phyloP scores from a whole-genome alignment of 2,113 vertebrate genomes.

The Cyanistes caeruleus region DNA sequence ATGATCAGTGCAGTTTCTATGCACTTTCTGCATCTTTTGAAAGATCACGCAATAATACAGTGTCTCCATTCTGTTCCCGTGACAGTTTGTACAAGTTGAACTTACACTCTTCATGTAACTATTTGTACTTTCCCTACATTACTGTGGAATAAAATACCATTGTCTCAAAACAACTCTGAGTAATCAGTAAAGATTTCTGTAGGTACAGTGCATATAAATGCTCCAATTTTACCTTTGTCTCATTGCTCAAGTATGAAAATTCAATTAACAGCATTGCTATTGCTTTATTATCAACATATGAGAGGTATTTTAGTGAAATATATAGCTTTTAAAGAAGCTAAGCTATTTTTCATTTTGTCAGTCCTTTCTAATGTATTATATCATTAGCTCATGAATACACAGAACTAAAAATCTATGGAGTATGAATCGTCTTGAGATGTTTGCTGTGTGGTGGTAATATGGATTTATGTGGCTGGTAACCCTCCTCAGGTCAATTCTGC shows the following conservation, averaged over 20 bases:
- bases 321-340: neutral
- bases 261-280: neutral
- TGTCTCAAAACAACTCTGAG: neutral
- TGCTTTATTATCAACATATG: neutral
- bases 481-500: conserved; percentile 53
- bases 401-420: neutral
- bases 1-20: neutral
- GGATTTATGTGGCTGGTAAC: conserved; percentile 54
- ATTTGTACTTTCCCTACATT: neutral
- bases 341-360: neutral
- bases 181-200: neutral
- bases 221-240: neutral
- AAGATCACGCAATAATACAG: neutral
- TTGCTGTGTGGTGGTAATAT: conserved; percentile 29
- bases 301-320: conserved; percentile 3
- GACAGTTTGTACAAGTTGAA: neutral
- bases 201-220: neutral
- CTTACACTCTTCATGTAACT: neutral
- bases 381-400: neutral
- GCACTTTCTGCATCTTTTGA: neutral
- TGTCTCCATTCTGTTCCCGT: neutral
- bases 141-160: neutral
- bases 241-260: neutral
- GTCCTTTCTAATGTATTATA: conserved; percentile 11
- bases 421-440: conserved; percentile 23